Evolutionary conservation across 2,113 vertebrate species (phyloP).

Genomic region (Lampris megalopsis): DNA sequence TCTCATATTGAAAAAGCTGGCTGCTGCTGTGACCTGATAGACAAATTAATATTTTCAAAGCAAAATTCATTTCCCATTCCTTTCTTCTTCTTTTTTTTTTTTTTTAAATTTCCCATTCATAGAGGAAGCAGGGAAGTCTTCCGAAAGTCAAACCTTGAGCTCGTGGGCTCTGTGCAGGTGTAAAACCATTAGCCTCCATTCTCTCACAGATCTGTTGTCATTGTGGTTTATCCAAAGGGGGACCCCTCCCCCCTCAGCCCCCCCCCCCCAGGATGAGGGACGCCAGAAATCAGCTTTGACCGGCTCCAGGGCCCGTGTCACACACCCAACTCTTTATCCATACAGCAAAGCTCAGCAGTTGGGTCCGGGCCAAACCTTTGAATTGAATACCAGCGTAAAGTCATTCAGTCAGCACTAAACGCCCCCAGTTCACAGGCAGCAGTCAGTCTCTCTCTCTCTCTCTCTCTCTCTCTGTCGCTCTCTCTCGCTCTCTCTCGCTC

Average conservation of each 20-base stretch:
- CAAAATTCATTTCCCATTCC: slow-evolving; percentile 6
- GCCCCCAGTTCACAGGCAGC: slow-evolving; percentile 63
- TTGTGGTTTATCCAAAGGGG: slow-evolving; percentile 27
- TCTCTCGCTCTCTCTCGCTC: not conserved
- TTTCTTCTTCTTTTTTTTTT: not conserved
- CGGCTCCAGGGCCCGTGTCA: slow-evolving; percentile 37
- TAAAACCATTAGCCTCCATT: slow-evolving; percentile 11
- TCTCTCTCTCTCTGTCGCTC: not conserved
- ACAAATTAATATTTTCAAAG: slow-evolving; percentile 29
- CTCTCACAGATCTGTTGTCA: slow-evolving; percentile 33
- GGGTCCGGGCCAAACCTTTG: slow-evolving; percentile 76
- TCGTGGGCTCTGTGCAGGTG: not conserved
- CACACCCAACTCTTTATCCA: slow-evolving; percentile 58
- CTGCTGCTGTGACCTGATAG: slow-evolving; percentile 33
- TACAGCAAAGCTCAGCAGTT: slow-evolving; percentile 80
- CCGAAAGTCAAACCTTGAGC: slow-evolving; percentile 28
- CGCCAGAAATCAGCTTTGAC: slow-evolving; percentile 60
- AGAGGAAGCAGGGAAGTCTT: not conserved
- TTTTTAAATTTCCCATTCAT: slow-evolving; percentile 6
- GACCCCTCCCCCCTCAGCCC: slow-evolving; percentile 23
- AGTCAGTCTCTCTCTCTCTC: slow-evolving; percentile 31
- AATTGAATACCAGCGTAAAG: slow-evolving; percentile 80
- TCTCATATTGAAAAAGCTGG: not conserved
- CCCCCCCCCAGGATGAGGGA: slow-evolving; percentile 16
- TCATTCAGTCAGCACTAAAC: slow-evolving; percentile 83